Conservation (phyloP, 2,888 invertebrate species). For the Drosophila formosana region DNA sequence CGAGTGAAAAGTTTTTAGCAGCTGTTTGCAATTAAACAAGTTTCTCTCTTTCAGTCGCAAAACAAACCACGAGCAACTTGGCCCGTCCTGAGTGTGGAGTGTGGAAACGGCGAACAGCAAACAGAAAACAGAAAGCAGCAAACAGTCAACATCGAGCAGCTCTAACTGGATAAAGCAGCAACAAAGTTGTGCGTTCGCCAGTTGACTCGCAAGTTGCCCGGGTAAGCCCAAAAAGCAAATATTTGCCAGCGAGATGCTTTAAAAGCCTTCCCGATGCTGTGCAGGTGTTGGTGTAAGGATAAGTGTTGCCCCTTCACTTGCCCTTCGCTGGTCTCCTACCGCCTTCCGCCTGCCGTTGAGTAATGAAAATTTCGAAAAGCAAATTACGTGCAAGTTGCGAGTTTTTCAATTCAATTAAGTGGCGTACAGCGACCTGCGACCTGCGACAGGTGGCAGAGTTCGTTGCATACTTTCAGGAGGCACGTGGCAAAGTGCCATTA, state of each 20-base stretch:
- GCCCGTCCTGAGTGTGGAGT: neutral
- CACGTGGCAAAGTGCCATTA: constrained; percentile 49
- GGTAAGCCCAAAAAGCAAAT: constrained; percentile 41
- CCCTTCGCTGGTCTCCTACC: neutral
- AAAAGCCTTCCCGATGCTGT: constrained; percentile 28
- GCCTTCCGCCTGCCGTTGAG: constrained; percentile 20
- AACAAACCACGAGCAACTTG: constrained; percentile 13
- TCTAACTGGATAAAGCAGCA: constrained; percentile 26
- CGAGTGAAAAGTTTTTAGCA: constrained; percentile 60
- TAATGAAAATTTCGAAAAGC: constrained; percentile 71
- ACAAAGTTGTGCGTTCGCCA: constrained; percentile 41
- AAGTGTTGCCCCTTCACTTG: constrained; percentile 13
- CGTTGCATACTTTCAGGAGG: constrained; percentile 39
- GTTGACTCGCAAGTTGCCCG: constrained; percentile 31
- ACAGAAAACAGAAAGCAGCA: constrained; percentile 29
- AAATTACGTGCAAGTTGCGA: constrained; percentile 70
- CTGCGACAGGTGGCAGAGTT: constrained; percentile 48
- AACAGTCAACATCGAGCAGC: constrained; percentile 29
- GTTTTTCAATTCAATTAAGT: constrained; percentile 77
- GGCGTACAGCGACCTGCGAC: constrained; percentile 26
- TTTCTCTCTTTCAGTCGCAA: constrained; percentile 33
- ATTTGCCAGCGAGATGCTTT: constrained; percentile 47
- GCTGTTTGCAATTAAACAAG: constrained; percentile 75
- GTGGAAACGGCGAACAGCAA: no score
- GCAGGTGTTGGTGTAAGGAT: constrained; percentile 9